These are phyloP conservation scores for Brachymystax lenok DNA, from an alignment of 2,797 vertebrate genomes.

Conservation along the genomic window DNA sequence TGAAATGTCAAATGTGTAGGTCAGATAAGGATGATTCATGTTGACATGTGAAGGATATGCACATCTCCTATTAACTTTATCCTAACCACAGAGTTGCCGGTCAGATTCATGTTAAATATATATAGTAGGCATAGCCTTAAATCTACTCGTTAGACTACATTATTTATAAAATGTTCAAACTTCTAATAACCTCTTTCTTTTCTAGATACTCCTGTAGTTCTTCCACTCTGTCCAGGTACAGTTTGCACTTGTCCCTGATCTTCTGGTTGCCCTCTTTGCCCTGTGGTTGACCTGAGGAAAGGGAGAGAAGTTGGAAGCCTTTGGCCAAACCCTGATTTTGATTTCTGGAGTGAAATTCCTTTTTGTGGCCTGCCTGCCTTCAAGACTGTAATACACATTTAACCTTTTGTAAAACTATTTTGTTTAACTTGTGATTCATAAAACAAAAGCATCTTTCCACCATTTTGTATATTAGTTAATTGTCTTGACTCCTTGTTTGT, in stretches of 20 bases:
- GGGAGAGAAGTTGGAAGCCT: neutral
- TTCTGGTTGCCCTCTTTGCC: slow-evolving; percentile 85
- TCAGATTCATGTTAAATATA: too few species aligned
- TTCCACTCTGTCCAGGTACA: slow-evolving; percentile 80
- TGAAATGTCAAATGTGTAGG: neutral
- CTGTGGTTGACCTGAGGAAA: slow-evolving; percentile 76
- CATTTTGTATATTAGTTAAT: too few species aligned
- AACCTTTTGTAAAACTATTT: too few species aligned
- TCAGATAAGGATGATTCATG: neutral
- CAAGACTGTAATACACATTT: too few species aligned
- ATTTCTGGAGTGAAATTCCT: too few species aligned
- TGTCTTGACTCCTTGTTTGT: too few species aligned
- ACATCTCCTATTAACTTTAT: neutral
- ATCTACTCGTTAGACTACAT: too few species aligned
- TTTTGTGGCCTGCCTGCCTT: too few species aligned
- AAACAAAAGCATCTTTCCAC: too few species aligned
- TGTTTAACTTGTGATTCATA: too few species aligned
- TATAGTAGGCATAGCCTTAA: neutral
- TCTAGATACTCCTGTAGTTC: slow-evolving; percentile 71
- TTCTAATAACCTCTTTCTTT: slow-evolving; percentile 72
- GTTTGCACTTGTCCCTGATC: slow-evolving; percentile 80
- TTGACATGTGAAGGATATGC: neutral
- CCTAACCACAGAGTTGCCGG: too few species aligned
- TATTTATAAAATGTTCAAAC: neutral
- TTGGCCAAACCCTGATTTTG: too few species aligned